phyloP scores from a whole-genome alignment of 2,888 invertebrate genomes.

The Carterocephalus palaemon region DNA sequence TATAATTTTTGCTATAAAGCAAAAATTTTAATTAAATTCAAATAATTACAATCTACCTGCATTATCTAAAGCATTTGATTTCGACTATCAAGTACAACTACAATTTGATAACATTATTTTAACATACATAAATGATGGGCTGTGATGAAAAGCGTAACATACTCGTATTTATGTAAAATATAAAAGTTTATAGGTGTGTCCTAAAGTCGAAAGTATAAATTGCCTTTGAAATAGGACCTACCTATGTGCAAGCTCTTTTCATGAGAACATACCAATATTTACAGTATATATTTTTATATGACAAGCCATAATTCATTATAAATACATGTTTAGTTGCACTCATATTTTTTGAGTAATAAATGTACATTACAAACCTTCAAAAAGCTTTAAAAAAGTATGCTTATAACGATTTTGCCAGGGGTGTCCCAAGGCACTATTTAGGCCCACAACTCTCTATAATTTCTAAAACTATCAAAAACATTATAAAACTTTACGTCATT shows the following conservation, averaged over 20 bases:
- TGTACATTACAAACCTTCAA: slow-evolving; percentile 24
- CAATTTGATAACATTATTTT: neutral
- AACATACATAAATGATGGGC: slow-evolving; percentile 8
- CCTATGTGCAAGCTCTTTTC: too few relatives aligned
- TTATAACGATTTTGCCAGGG: slow-evolving; percentile 31
- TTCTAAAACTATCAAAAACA: slow-evolving; percentile 11
- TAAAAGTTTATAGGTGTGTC: neutral
- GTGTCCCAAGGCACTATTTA: slow-evolving; percentile 49
- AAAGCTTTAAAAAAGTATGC: slow-evolving; percentile 26
- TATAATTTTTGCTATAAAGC: slow-evolving; percentile 31
- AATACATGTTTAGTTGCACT: slow-evolving; percentile 13
- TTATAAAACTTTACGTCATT: neutral
- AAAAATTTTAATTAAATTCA: slow-evolving; percentile 38
- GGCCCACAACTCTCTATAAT: slow-evolving; percentile 36
- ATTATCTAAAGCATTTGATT: slow-evolving; percentile 28
- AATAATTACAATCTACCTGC: slow-evolving; percentile 28
- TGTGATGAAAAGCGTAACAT: neutral
- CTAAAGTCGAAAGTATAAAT: too few relatives aligned
- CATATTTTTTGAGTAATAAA: slow-evolving; percentile 10
- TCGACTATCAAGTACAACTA: slow-evolving; percentile 9
- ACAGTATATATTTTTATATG: too few relatives aligned
- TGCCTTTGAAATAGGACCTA: too few relatives aligned
- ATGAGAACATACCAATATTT: too few relatives aligned
- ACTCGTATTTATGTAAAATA: slow-evolving; percentile 1
- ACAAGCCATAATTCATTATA: neutral